A percentile compares a stretch with the other conserved stretches of the same genome.
These are phyloP conservation scores for Plectropomus leopardus DNA, from an alignment of 2,113 vertebrate species.

Conservation along the genomic window DNA sequence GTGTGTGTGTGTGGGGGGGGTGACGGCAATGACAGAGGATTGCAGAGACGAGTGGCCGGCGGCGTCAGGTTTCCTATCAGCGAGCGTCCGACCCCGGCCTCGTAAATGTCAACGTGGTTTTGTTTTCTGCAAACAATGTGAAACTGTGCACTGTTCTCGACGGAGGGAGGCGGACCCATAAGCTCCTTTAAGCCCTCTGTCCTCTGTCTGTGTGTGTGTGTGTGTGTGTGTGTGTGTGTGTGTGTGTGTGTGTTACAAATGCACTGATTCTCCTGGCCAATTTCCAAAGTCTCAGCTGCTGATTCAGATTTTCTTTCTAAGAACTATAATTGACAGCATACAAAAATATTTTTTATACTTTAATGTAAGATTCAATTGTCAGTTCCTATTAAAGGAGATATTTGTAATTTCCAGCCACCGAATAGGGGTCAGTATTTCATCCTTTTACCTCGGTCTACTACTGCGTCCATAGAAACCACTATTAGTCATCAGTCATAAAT, in stretches of 20 bases:
- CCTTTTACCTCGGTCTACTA: too few relatives aligned
- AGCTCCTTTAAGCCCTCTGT: conserved; percentile 73
- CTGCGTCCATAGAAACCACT: too few relatives aligned
- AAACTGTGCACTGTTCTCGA: conserved; percentile 63
- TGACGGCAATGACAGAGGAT: conserved; percentile 58
- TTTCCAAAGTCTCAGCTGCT: too few relatives aligned
- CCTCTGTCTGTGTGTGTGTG: conserved; percentile 37
- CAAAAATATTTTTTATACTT: too few relatives aligned
- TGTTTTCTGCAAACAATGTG: conserved; percentile 81
- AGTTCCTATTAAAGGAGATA: too few relatives aligned
- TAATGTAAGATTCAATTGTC: too few relatives aligned
- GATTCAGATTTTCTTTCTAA: too few relatives aligned
- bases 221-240: not conserved
- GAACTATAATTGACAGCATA: too few relatives aligned
- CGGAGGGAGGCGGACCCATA: conserved; percentile 31
- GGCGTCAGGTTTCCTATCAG: conserved; percentile 73
- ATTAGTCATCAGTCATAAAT: too few relatives aligned
- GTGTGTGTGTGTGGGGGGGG: not conserved
- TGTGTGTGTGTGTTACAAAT: not conserved
- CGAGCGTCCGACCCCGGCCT: conserved; percentile 35
- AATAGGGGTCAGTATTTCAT: too few relatives aligned
- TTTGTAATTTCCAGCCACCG: too few relatives aligned
- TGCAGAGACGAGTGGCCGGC: conserved; percentile 58
- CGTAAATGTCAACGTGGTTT: conserved; percentile 83
- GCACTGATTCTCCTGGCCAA: too few relatives aligned